Base-by-base conservation (phyloP, 2,797 vertebrate genomes). In the Tadarida brasiliensis region DNA sequence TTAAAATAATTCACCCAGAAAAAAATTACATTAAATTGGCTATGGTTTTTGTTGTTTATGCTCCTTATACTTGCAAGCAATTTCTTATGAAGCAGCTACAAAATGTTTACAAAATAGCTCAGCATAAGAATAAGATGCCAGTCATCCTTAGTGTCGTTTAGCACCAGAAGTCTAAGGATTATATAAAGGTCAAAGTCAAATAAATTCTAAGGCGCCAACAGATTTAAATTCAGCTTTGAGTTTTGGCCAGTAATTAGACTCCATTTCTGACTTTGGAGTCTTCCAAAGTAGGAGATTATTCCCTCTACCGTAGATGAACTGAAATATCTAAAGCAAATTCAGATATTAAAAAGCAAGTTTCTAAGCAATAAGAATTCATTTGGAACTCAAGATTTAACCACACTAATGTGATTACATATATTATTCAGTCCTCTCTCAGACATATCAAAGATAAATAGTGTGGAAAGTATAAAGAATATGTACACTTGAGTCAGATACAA, bases 31-130 rank as follows among this genome's bases (percentile, higher is more conserved):
- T 82, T 80, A 54, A 84, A 63, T 84, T 91, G 39, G 24, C 68
- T 94, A 77, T 22, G 14, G 4, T 76, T 97, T 94, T 94, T 87
- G 26, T 91, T 90, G 26, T 95, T 63, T 91, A 51, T 73, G 22
- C 3, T 93, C 78, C 30, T 84, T 73, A 65, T 71, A 95, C n/a
- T 93, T 81, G 77, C 57, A 96, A 91, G 68, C 2, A 8, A 51
- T 90, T 97, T 96, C 94, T 96, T 95, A 96, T 57, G n/a, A 93
- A 94, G 39, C n/a, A 85, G 28, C 76, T 95, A 96, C 20, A 95
- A 74, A 97, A 68, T 95, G 88, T 94, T 97, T 97, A 90, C 90
- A 97, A 97, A 97, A 97, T 73, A 96, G 81, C 39, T 54, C 92
- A 95, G 61, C 65, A 24, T 44, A 26, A 85, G 30, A 92, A 28